Conservation (phyloP, 1,140 invertebrate genomes). For the Drosophila littoralis region DNA sequence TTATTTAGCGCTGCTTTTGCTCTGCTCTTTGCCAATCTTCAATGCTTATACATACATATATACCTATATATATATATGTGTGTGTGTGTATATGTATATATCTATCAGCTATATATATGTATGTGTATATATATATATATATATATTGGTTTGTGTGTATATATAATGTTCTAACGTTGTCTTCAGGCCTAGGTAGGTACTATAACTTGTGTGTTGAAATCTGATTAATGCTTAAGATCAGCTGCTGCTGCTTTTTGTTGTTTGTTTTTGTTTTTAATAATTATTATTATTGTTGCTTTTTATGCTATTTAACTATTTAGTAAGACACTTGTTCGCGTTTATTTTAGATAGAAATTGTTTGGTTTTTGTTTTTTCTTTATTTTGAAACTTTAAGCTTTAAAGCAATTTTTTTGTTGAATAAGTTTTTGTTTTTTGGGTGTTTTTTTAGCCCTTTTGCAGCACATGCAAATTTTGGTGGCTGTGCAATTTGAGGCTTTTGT, state of each 20-base stretch:
- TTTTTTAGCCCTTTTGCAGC: conserved; percentile 68
- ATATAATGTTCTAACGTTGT: conserved; percentile 71
- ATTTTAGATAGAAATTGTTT: conserved; percentile 54
- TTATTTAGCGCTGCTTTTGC: conserved; percentile 21
- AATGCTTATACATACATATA: conserved; percentile 29
- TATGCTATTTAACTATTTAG: conserved; percentile 58
- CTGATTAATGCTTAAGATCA: too few relatives aligned
- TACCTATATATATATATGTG: conserved; percentile 18
- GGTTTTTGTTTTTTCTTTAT: conserved; percentile 36
- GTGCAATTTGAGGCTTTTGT: conserved; percentile 31
- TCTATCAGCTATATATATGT: conserved; percentile 42
- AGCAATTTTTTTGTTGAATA: conserved; percentile 53
- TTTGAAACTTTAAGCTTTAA: conserved; percentile 54
- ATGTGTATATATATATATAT: conserved; percentile 54
- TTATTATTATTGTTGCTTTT: conserved; percentile 35
- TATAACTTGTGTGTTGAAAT: conserved; percentile 64
- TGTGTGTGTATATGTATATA: conserved; percentile 26
- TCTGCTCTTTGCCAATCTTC: conserved; percentile 26
- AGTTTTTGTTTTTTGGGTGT: conserved; percentile 17
- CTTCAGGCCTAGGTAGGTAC: conserved; percentile 79
- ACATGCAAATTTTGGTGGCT: conserved; percentile 61
- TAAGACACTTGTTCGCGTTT: conserved; percentile 82
- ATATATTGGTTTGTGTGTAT: conserved; percentile 41
- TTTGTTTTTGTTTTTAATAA: conserved; percentile 33
- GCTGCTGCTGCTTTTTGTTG: conserved; percentile 46